Percentiles rank a stretch among this genome's conserved stretches.
Conservation (phyloP, 2,888 invertebrate genomes). For the Gonocerus acuteangulatus region DNA sequence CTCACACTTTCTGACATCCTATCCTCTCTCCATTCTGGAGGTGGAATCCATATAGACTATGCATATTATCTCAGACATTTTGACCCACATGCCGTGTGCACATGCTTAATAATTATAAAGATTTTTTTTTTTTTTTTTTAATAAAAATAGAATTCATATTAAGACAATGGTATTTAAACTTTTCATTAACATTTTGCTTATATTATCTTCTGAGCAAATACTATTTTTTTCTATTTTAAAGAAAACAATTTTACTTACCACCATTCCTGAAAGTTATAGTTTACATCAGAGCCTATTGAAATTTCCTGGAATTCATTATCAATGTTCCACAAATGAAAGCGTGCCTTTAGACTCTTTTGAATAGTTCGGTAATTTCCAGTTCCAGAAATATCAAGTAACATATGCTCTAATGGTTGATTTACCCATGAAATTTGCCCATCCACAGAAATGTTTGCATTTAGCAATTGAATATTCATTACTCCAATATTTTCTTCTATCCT, state of each 20-base stretch:
- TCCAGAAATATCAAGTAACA: constrained; percentile 47
- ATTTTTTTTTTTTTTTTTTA: too few species aligned
- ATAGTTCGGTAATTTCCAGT: constrained; percentile 42
- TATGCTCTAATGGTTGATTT: constrained; percentile 49
- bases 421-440: constrained; percentile 48
- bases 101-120: too few species aligned
- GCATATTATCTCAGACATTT: too few species aligned
- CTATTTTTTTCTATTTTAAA: background rate
- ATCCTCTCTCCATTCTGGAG: too few species aligned
- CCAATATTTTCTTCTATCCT: constrained; percentile 46
- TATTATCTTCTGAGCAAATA: too few species aligned
- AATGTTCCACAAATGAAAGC: constrained; percentile 46
- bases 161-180: too few species aligned
- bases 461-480: constrained; percentile 19
- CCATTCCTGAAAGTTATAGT: constrained; percentile 52
- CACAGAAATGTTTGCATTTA: constrained; percentile 28
- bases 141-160: too few species aligned
- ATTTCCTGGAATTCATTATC: constrained; percentile 47
- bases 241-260: constrained; percentile 38
- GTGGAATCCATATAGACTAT: too few species aligned
- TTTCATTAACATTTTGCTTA: too few species aligned
- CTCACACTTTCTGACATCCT: too few species aligned
- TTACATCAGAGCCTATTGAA: constrained; percentile 49
- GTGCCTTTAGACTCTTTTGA: constrained; percentile 29
- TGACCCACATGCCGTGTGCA: too few species aligned